Percentiles rank a stretch among this genome's conserved stretches.
Evolutionary conservation across 1,140 invertebrate genomes (phyloP).

Genomic region (Cherax destructor): DNA sequence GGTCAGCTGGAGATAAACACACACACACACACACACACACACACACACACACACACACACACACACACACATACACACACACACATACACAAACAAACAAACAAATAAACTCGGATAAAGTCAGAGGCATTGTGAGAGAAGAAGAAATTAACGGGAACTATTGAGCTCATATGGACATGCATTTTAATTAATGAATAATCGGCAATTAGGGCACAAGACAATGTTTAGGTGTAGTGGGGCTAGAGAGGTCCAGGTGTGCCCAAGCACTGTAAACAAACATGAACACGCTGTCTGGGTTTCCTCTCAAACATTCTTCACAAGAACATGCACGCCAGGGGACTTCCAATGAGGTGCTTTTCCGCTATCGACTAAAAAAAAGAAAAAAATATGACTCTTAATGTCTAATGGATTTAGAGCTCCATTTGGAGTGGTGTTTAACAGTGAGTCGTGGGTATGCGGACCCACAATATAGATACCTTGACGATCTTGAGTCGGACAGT

Average conservation of each 20-base stretch:
- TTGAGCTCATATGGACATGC: too few relatives aligned
- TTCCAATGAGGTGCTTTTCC: conserved; percentile 2
- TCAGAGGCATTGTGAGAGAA: too few relatives aligned
- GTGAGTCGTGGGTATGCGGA: conserved; percentile 42
- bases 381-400: conserved; percentile 21
- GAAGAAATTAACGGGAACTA: too few relatives aligned
- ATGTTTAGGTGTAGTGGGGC: background rate
- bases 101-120: too few relatives aligned
- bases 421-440: background rate
- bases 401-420: background rate
- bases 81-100: too few relatives aligned
- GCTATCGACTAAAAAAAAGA: background rate
- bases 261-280: background rate
- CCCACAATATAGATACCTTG: conserved; percentile 42
- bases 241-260: background rate
- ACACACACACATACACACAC: too few relatives aligned
- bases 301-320: conserved; percentile 43
- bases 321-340: conserved; percentile 8
- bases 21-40: too few relatives aligned
- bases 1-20: too few relatives aligned
- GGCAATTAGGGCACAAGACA: background rate
- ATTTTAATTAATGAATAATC: background rate
- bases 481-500: conserved; percentile 5
- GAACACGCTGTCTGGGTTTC: conserved; percentile 19
- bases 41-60: too few relatives aligned